Evolutionary conservation across 2,888 invertebrate species (phyloP).

Genomic region (Palloptera scutellata): DNA sequence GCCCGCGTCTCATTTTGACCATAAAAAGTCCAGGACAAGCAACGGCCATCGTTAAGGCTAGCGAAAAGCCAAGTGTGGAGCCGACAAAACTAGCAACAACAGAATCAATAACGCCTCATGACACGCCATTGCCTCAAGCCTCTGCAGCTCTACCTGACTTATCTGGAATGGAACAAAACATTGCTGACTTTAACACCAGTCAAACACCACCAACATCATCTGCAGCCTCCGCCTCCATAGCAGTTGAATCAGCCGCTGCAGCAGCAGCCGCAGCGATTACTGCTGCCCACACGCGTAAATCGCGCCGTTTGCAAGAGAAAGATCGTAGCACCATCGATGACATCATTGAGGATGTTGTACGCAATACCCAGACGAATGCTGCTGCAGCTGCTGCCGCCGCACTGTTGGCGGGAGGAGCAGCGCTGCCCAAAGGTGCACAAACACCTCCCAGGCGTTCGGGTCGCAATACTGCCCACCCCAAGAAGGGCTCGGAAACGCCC

Average conservation of each 20-base stretch:
- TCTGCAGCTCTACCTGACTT: background rate
- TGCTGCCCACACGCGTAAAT: constrained; percentile 76
- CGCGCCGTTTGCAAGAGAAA: constrained; percentile 79
- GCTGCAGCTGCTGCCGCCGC: constrained; percentile 21
- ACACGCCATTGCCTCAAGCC: background rate
- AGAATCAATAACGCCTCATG: background rate
- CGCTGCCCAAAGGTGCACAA: constrained; percentile 56
- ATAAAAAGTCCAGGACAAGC: constrained; percentile 73
- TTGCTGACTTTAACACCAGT: background rate
- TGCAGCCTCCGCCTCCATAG: constrained; percentile 28
- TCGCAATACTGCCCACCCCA: constrained; percentile 62
- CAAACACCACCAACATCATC: constrained; percentile 24
- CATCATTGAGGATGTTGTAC: constrained; percentile 88
- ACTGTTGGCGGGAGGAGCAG: constrained; percentile 18
- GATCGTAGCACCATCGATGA: constrained; percentile 85
- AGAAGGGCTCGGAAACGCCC: constrained; percentile 42
- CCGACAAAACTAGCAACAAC: no score
- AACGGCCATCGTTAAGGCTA: constrained; percentile 42
- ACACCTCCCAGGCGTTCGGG: constrained; percentile 63
- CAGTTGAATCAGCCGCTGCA: constrained; percentile 68
- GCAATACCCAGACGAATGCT: constrained; percentile 68
- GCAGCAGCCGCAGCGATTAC: constrained; percentile 60
- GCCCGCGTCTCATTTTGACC: constrained; percentile 81
- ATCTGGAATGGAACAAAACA: background rate
- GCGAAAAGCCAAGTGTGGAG: constrained; percentile 36